Evolutionary conservation across 1,140 invertebrate species (phyloP), one percentile per base, ranked within the genome.

Genomic region (Panagrolaimus sp.): DNA sequence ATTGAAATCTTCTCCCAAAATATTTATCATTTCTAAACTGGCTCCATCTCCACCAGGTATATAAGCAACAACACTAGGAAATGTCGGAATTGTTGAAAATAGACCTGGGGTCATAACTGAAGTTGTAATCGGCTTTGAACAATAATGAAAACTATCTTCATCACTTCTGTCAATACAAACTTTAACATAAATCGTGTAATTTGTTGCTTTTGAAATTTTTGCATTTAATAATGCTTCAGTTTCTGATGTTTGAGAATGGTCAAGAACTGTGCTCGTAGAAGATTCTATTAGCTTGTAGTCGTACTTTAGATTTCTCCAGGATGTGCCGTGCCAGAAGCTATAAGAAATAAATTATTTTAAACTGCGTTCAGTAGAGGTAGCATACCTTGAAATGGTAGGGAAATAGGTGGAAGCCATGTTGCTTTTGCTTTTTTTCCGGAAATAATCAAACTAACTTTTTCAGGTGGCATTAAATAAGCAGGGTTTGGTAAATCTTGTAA

Each of bases 381-480:
- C 27, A 48, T 16, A 79, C 74, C 78, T 70, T 77, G 76, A 66
- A 74, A 77, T 5, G 78, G 67, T 9, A 77, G 31, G 43, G 72
- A 63, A 7, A n/a, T 48, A 0, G 76, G 76, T 0, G 78, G 75
- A 46, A 64, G 65, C 76, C 76, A 78, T 25, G 70, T 78, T n/a
- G 81, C 48, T 67, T 64, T 47, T 4, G 61, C 78, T 48, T 70
- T 66, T 16, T 46, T 53, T 27, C 67, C 77, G 46, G 44, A 61
- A 38, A 78, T 25, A 27, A 77, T 47, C 7, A 78, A 62, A 23
- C 74, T 68, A 65, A 81, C 48, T 63, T 71, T 65, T 43, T 65
- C 44, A n/a, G 74, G 74, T 8, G 76, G 46, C 13, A 48, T 16
- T 20, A 78, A 62, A 11, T 65, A 68, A 5, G 69, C 20, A 4